A percentile compares a stretch with the other conserved stretches of the same genome.
Conservation (phyloP, 2,797 vertebrate species). For the Ataeniobius toweri region DNA sequence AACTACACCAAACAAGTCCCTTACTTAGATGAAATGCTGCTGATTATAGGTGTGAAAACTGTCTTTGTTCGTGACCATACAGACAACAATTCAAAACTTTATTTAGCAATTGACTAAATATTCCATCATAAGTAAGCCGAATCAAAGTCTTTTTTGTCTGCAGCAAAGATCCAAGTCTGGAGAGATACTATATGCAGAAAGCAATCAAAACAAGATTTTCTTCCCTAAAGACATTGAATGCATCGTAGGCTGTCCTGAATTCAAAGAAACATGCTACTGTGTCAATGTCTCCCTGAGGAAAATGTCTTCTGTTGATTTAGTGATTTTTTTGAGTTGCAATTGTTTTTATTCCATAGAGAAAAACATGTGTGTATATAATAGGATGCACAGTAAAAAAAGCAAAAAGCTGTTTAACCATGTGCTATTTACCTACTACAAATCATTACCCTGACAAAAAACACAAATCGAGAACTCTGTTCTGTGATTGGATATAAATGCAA, state of each 20-base stretch:
- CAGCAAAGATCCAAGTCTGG: not conserved
- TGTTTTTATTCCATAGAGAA: not conserved
- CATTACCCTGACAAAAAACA: not conserved
- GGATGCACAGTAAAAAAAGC: not conserved
- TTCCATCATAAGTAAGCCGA: not conserved
- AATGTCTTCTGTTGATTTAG: not conserved
- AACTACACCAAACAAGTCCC: not conserved
- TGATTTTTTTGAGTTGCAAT: not conserved
- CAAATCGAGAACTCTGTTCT: not conserved
- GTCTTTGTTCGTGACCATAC: not conserved
- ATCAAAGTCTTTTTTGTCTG: not conserved
- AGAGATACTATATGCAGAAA: not conserved
- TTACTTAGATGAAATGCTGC: not conserved
- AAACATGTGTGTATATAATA: not conserved
- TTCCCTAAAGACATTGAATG: not conserved
- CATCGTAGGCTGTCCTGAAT: not conserved
- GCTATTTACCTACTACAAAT: not conserved
- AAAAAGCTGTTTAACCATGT: not conserved
- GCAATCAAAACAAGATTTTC: not conserved
- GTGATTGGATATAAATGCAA: not conserved
- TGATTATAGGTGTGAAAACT: not conserved
- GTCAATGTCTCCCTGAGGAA: not conserved
- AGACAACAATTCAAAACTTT: not conserved
- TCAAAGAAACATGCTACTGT: not conserved
- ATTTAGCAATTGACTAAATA: not conserved